Base-by-base conservation (phyloP, 2,113 vertebrate species). In the Silurus meridionalis region DNA sequence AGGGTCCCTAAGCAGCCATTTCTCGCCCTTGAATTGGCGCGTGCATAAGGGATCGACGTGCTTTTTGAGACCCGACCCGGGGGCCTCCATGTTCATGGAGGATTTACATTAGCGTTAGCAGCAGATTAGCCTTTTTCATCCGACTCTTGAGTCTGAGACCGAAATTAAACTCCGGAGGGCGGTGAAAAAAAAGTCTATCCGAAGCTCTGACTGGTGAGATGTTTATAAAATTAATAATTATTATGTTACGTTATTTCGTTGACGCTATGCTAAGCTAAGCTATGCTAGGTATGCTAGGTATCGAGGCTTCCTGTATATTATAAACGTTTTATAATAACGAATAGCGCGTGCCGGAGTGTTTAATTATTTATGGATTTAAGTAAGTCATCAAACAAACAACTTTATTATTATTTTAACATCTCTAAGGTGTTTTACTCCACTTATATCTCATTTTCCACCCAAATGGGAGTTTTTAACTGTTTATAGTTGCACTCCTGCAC, bases 161-260 rank as follows among this genome's bases (percentile, higher is more conserved):
- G 82, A 46, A 57, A 37, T 13, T 6, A 79, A 79, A 79, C 53
- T 37, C 2, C 25, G 2, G 25, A 57, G 13, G 7, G 10, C 14
- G 13, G 14, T 79, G 75, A 79, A 37, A 37, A 37, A 28, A 17
- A n/a, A 57, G 8, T 78, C 55, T 57, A 78, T 48, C 23, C 11
- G 8, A 25, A 21, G 50, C 23, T n/a, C 52, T 57, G 25, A 71
- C 53, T 37, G 82, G 82, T 83, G 25, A 83, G 82, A 83, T 46
- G 46, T 2, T 1, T 71, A n/a, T 57, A 2, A 71, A 82, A 66
- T 77, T 11, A 37, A 15, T 46, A 5, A 72, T 23, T 69, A 8
- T 75, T 48, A 13, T 4, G 6, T 53, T 37, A 23, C 8, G 3
- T 19, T 67, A 6, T 71, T 57, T 69, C 8, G 5, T 71, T 50